These are phyloP conservation scores for Andrena cerasifolii DNA, from an alignment of 1,140 invertebrate genomes.

Conservation along the genomic window DNA sequence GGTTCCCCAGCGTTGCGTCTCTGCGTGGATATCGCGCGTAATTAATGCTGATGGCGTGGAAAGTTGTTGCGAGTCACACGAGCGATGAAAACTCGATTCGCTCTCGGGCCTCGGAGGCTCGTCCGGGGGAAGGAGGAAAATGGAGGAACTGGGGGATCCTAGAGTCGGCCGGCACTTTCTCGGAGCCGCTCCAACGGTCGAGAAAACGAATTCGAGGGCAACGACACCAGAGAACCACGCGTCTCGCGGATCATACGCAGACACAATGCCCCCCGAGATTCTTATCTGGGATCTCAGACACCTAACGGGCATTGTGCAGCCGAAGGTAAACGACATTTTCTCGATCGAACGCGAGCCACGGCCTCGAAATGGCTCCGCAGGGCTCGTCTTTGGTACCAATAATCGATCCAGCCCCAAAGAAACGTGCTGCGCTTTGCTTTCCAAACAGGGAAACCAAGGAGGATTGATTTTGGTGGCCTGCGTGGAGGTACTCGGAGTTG, in stretches of 20 bases:
- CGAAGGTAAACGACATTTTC: slow-evolving; percentile 12
- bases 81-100: not conserved
- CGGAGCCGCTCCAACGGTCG: not conserved
- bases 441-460: too few species aligned
- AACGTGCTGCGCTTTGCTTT: too few species aligned
- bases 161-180: not conserved
- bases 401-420: not conserved
- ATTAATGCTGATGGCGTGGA: not conserved
- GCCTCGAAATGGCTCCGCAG: not conserved
- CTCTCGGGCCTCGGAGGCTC: not conserved
- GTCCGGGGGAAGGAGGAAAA: not conserved
- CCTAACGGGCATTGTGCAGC: slow-evolving; percentile 6
- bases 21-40: not conserved
- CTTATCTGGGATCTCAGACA: slow-evolving; percentile 9
- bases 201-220: slow-evolving; percentile 13
- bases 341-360: not conserved
- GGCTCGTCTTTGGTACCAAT: not conserved
- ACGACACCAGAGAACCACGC: not conserved
- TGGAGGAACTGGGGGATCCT: not conserved
- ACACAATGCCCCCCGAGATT: slow-evolving; percentile 13
- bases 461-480: too few species aligned
- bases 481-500: too few species aligned
- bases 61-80: not conserved
- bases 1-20: not conserved
- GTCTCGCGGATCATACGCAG: slow-evolving; percentile 7